Conservation (phyloP, 1,140 invertebrate genomes). For the Watersipora subatra region DNA sequence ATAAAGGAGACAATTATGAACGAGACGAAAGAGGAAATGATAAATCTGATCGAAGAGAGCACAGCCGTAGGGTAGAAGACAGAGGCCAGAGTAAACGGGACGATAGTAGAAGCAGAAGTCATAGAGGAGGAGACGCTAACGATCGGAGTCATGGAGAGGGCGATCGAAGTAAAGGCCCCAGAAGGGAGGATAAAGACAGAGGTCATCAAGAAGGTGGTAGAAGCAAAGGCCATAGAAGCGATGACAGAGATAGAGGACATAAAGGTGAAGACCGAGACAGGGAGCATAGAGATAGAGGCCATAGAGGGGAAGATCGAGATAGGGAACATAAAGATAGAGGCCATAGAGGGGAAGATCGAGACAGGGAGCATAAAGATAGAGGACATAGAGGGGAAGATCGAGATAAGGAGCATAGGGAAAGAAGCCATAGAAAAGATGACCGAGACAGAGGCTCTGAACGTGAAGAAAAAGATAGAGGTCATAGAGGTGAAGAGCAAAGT, state of each 20-base stretch:
- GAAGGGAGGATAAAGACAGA: not conserved
- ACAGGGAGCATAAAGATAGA: not conserved
- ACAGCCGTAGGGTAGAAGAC: too few relatives aligned
- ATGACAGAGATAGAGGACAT: not conserved
- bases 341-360: conserved; percentile 2
- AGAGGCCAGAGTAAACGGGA: not conserved
- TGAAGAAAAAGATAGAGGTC: not conserved
- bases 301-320: not conserved
- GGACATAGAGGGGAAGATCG: not conserved
- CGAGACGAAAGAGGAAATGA: not conserved
- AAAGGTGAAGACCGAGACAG: not conserved
- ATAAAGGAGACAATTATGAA: not conserved
- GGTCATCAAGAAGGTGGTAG: not conserved
- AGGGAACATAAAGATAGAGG: not conserved
- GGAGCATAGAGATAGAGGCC: not conserved
- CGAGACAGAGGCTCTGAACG: not conserved
- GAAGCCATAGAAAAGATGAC: not conserved
- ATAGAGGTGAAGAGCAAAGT: conserved; percentile 1
- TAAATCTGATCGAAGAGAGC: not conserved
- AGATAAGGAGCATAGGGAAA: not conserved
- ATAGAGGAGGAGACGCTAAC: not conserved
- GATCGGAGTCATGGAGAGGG: not conserved
- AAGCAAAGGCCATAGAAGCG: conserved; percentile 9
- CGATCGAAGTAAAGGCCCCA: not conserved
- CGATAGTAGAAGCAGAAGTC: not conserved